phyloP scores from a whole-genome alignment of 1,140 invertebrate species.

The Drosophila repletoides region DNA sequence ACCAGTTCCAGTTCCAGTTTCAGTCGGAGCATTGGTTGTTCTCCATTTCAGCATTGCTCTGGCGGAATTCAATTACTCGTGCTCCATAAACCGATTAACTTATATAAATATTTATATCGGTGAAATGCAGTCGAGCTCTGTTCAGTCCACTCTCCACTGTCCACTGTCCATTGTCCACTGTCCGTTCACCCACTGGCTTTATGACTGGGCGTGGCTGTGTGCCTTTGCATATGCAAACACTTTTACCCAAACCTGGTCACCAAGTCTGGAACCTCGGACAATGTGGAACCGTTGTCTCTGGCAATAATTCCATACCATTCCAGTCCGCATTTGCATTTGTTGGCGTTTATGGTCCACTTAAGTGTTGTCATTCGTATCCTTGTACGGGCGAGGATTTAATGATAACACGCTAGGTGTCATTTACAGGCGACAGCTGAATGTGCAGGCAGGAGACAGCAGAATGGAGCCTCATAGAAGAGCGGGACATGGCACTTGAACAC shows the following conservation, averaged over 20 bases:
- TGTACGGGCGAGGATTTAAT: constrained; percentile 52
- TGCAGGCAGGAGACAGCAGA: too few relatives aligned
- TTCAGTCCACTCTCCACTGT: too few relatives aligned
- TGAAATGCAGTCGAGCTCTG: constrained; percentile 73
- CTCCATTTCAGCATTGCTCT: constrained; percentile 12
- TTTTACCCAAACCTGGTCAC: constrained; percentile 14
- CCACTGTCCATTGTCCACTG: too few relatives aligned
- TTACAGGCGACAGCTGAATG: constrained; percentile 45
- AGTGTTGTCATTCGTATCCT: constrained; percentile 61
- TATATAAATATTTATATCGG: constrained; percentile 79
- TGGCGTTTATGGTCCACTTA: constrained; percentile 76
- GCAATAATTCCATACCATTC: constrained; percentile 65
- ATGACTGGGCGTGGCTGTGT: constrained; percentile 49
- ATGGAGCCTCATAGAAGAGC: too few relatives aligned
- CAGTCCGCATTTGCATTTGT: constrained; percentile 73
- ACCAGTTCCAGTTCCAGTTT: too few relatives aligned
- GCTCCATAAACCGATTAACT: constrained; percentile 79
- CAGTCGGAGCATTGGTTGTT: neutral
- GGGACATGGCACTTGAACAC: too few relatives aligned
- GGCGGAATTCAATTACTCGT: constrained; percentile 76
- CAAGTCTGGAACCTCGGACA: neutral
- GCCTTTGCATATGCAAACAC: constrained; percentile 74
- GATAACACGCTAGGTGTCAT: constrained; percentile 72
- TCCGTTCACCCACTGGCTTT: constrained; percentile 43
- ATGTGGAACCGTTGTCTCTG: constrained; percentile 35